Evolutionary conservation across 2,888 invertebrate genomes (phyloP), one percentile per base, ranked within the genome.

Genomic region (Falcaria lacertinaria): DNA sequence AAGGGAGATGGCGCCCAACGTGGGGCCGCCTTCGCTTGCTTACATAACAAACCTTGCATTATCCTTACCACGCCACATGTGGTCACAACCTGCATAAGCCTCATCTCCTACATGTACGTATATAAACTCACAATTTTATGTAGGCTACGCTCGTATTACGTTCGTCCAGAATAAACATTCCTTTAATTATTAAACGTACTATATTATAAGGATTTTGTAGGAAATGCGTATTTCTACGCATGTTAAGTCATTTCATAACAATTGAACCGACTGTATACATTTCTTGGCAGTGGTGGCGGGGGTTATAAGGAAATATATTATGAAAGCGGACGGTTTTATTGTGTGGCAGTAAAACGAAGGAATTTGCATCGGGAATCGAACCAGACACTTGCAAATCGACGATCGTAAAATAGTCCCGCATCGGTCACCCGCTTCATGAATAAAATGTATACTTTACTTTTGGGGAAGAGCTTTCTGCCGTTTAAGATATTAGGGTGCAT

Each of bases 341-440:
- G 75, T 74, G 68, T 60, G 68, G 74, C 69, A 72, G 70, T 82
- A 79, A 79, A 79, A 75, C 69, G 69, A 53, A 62, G 59, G 72
- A 67, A 80, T 81, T 82, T 85, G 76, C 76, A 77, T 80, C 68
- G 60, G 64, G 73, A 77, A 80, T 80, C 78, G 76, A 78, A 80
- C 69, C 66, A 69, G 74, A 74, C 73, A 75, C 75, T 77, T 74
- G 73, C 73, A 81, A 81, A 76, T 78, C 75, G 74, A 75, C 69
- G 70, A 69, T 82, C 84, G 84, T 85, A 84, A 84, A 85, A 70
- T 74, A 73, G 71, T 77, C 74, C 73, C 59, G 61, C 67, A 53
- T 55, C 69, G 72, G 80, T 79, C 77, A 77, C 75, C 64, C 64
- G 60, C 55, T 63, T 69, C 77, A 77, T 82, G 77, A 82, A 84